Percentiles rank a stretch among this genome's conserved stretches.
phyloP scores from a whole-genome alignment of 2,888 invertebrate genomes.

The Eretmocerus hayati region DNA sequence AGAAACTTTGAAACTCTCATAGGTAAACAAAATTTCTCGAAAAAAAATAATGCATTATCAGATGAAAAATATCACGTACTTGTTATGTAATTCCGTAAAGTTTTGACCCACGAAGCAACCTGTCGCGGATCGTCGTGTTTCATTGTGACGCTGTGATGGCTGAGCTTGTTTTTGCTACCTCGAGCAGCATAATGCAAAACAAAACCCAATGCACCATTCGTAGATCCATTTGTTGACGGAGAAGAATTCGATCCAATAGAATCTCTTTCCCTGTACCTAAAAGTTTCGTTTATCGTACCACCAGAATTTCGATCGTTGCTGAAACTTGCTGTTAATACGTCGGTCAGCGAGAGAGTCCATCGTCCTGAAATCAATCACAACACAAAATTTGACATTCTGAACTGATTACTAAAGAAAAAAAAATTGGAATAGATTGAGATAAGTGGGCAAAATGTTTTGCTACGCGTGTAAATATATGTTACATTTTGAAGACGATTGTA shows the following conservation, averaged over 20 bases:
- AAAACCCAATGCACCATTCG: too few species aligned
- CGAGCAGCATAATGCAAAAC: conserved; percentile 58
- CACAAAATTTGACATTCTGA: too few species aligned
- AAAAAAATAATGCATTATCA: too few species aligned
- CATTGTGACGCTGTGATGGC: conserved; percentile 52
- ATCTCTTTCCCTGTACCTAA: conserved; percentile 30
- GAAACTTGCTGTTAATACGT: conserved; percentile 52
- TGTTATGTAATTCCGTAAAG: conserved; percentile 51
- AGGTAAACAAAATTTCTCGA: too few species aligned
- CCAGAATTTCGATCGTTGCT: conserved; percentile 44
- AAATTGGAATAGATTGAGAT: too few species aligned
- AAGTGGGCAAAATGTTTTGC: too few species aligned
- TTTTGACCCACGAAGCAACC: conserved; percentile 58
- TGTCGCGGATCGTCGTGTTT: conserved; percentile 56
- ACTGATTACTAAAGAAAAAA: too few species aligned
- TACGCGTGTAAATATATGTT: too few species aligned
- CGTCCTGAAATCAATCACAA: too few species aligned
- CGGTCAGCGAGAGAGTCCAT: conserved; percentile 52
- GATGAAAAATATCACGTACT: conserved; percentile 40
- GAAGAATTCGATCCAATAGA: conserved; percentile 19
- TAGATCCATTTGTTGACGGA: conserved; percentile 43
- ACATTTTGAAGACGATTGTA: too few species aligned
- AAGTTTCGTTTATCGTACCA: conserved; percentile 35
- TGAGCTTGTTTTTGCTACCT: conserved; percentile 54
- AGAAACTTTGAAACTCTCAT: too few species aligned